Evolutionary conservation across 2,797 vertebrate genomes (phyloP), one percentile per base, ranked within the genome.

Genomic region (Acanthopagrus latus): DNA sequence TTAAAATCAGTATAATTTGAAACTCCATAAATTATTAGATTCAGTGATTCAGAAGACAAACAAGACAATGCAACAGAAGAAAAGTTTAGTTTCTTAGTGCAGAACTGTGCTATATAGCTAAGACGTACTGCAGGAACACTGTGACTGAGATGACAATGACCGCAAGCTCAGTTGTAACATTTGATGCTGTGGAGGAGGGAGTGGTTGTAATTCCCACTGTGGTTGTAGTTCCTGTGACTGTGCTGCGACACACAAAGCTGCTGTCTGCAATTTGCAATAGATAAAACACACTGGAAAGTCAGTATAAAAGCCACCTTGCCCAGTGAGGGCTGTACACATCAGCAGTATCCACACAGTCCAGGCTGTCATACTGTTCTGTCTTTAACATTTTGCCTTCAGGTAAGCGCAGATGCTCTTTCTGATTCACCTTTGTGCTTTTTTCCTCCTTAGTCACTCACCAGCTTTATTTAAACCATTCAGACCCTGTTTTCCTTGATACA

Each of bases 181-280:
- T 2, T 55, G 71, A 16, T 52, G 71, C 12, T 29, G 10, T 4
- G 17, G 55, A 52, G 0, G n/a, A 1, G 20, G 47, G 6, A 21
- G 21, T 38, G 9, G 56, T 44, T 44, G 44, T 6, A 16, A 5
- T 46, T 46, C n/a, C n/a, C n/a, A n/a, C n/a, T n/a, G 21, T 43
- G 9, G 56, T 44, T 44, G 44, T 2, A 16, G 5, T 46, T 46
- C 14, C 44, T 16, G 44, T 6, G 44, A 10, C 5, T 21, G 59
- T 2, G 9, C 3, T 71, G 23, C 2, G 8, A 57, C 94, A 94
- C 7, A 21, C 52, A 50, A 85, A 82, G 76, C 17, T 90, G 79
- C 1, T 73, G 62, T 93, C 90, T 25, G 8, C 65, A 29, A 44
- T 33, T 46, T 48, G 10, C 52, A 47, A n/a, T 52, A 12, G 17